Evolutionary conservation across 2,797 vertebrate genomes (phyloP), one percentile per base, ranked within the genome.

Genomic region (Protosalanx chinensis): DNA sequence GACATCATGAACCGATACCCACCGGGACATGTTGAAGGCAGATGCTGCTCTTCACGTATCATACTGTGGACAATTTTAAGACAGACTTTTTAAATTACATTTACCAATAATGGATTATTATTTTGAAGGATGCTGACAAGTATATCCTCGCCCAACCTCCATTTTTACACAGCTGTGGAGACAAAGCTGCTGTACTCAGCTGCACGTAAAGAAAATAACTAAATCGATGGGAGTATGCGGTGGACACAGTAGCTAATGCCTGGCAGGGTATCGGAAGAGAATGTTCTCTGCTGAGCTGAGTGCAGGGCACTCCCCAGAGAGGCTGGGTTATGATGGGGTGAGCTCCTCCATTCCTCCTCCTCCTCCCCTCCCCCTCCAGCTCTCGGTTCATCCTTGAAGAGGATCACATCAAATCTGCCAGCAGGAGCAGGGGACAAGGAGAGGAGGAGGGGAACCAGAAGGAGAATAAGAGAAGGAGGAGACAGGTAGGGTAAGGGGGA

Each of bases 161-260:
- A 23, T 66, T 49, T 46, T 37, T 64, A 49, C 37, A 66, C 41
- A 49, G 20, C 41, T 66, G 37, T 27, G n/a, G 10, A 51, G n/a
- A n/a, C 37, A 32, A 35, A n/a, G 33, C 41, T 6, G 37, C 41
- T 46, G 41, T 46, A 46, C 27, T 66, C 64, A 65, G 64, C 41
- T 18, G 37, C 37, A 6, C 49, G 27, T 35, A 35, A 37, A 64
- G 62, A 41, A 37, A 23, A 46, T 13, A 46, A 46, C 41, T 46
- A 13, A 35, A 23, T 64, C 62, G 13, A 35, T 35, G 20, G 46
- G 64, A 51, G 13, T 66, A 23, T 41, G 29, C 46, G 20, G 20
- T 49, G 41, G 7, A 41, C 64, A 66, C 27, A 23, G 27, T 66
- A 49, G 64, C 23, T 51, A 67, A 67, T 51, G 16, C 49, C 51